Evolutionary conservation across 2,888 invertebrate species (phyloP).

Genomic region (Hyalella azteca): DNA sequence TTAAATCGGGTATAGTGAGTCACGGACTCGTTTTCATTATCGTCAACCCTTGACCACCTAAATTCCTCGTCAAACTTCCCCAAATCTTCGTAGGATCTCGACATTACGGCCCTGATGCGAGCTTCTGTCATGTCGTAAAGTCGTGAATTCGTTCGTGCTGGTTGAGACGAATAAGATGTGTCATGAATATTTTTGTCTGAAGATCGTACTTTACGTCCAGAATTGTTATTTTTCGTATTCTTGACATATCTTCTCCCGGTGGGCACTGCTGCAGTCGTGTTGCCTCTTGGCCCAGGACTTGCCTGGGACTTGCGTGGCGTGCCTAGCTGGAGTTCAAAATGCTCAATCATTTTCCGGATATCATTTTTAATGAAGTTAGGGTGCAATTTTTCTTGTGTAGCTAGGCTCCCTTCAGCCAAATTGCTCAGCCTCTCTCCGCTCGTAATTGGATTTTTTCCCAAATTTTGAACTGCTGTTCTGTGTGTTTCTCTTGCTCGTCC

Average conservation of each 20-base stretch:
- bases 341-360: constrained; percentile 21
- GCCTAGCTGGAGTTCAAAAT: not conserved
- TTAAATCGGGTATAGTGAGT: not conserved
- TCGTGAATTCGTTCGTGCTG: too few relatives aligned
- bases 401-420: not conserved
- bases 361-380: not conserved
- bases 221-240: not conserved
- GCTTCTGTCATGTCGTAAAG: not conserved
- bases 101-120: not conserved
- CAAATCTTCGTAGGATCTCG: constrained; percentile 2
- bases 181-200: too few relatives aligned
- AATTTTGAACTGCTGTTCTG: not conserved
- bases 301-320: not conserved
- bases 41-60: not conserved
- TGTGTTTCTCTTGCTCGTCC: constrained; percentile 5
- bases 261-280: not conserved
- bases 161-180: too few relatives aligned
- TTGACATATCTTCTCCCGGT: not conserved
- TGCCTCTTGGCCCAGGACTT: not conserved
- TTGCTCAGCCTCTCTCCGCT: not conserved
- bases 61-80: not conserved
- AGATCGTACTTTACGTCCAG: not conserved
- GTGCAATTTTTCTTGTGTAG: not conserved
- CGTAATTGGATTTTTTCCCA: not conserved
- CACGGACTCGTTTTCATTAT: not conserved